A percentile compares a stretch with the other conserved stretches of the same genome.
Conservation (phyloP, 2,797 vertebrate genomes). For the Cuculus canorus region DNA sequence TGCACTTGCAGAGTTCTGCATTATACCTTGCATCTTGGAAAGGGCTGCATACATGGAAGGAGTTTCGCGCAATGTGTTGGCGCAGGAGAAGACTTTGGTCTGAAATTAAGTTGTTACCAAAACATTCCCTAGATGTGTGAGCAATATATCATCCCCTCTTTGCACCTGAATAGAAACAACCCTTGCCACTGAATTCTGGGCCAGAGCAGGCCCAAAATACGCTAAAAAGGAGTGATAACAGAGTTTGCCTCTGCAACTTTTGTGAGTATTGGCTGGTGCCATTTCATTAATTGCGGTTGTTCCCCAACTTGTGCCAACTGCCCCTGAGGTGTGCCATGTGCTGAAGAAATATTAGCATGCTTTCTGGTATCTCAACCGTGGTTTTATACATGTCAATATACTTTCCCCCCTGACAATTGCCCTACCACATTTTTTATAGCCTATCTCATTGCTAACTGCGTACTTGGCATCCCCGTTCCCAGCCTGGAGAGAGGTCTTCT, state of each 20-base stretch:
- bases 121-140: neutral
- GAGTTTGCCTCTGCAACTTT: neutral
- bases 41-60: accelerated
- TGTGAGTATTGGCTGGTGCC: neutral
- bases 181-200: neutral
- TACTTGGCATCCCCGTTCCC: accelerated
- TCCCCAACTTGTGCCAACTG: neutral
- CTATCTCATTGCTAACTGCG: accelerated
- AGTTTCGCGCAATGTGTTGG: neutral
- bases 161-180: neutral
- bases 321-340: neutral
- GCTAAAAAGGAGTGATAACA: neutral
- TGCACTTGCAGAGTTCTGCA: neutral
- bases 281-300: neutral
- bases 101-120: neutral
- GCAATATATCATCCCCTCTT: neutral
- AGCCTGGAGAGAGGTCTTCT: neutral
- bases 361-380: neutral
- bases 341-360: slow-evolving; percentile 8
- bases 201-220: neutral
- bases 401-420: accelerated
- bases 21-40: accelerated
- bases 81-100: neutral
- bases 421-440: neutral
- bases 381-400: neutral